These are phyloP conservation scores for Itoplectis maculator DNA, from an alignment of 2,888 invertebrate species.

Conservation along the genomic window DNA sequence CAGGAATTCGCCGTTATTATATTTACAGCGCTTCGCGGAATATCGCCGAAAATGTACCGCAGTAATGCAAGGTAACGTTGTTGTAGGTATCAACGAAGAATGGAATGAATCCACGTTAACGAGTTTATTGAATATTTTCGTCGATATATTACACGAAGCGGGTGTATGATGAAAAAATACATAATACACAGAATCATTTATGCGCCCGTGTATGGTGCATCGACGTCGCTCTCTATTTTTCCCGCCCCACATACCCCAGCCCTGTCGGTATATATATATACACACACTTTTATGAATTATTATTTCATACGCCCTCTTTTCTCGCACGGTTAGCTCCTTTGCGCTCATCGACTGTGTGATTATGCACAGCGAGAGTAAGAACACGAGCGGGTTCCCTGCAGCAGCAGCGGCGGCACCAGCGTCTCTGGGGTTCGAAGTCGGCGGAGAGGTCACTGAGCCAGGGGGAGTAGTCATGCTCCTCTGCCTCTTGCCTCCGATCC, in stretches of 20 bases:
- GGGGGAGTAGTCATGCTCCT: conserved; percentile 41
- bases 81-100: neutral
- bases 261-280: conserved; percentile 42
- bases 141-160: conserved; percentile 1
- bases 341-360: conserved; percentile 81
- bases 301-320: conserved; percentile 72
- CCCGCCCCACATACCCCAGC: neutral
- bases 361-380: conserved; percentile 75
- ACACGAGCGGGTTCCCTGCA: conserved; percentile 62
- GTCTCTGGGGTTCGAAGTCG: conserved; percentile 46
- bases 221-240: conserved; percentile 15
- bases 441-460: conserved; percentile 62
- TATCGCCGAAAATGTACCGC: neutral
- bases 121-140: conserved; percentile 12
- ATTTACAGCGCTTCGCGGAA: neutral
- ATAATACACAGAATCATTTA: neutral
- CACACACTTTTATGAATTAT: conserved; percentile 73
- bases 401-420: conserved; percentile 47
- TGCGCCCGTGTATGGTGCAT: neutral
- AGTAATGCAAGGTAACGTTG: neutral
- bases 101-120: neutral
- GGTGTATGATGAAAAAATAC: conserved; percentile 5
- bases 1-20: neutral
- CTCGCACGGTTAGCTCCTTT: conserved; percentile 79
- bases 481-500: conserved; percentile 34